Percentiles rank a stretch among this genome's conserved stretches.
These are phyloP conservation scores for Neotoma lepida DNA, from an alignment of 2,113 vertebrate genomes.

Conservation along the genomic window DNA sequence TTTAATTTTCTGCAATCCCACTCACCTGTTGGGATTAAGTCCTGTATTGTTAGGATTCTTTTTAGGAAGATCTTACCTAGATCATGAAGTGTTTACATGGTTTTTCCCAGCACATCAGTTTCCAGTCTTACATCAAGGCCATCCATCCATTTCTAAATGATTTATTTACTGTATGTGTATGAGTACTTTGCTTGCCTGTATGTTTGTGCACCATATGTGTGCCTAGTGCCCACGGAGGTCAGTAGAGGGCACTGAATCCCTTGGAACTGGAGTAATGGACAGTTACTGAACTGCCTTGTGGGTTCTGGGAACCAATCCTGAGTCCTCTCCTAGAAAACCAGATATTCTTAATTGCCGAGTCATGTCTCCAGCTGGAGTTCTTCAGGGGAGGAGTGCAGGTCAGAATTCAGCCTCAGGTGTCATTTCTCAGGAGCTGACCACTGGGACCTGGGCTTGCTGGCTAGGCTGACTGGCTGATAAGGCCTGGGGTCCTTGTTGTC, in stretches of 20 bases:
- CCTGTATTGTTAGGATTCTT: background rate
- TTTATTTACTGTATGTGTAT: background rate
- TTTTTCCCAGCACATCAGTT: background rate
- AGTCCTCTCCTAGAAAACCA: background rate
- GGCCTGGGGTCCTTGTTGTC: background rate
- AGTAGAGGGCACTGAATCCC: background rate
- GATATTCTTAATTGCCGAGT: background rate
- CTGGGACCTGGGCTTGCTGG: background rate
- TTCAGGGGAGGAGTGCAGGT: background rate
- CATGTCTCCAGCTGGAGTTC: background rate
- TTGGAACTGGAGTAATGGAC: background rate
- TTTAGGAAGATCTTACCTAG: background rate
- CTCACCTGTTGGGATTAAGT: background rate
- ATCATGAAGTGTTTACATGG: background rate
- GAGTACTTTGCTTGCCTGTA: background rate
- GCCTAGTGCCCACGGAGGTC: background rate
- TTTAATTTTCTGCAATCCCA: background rate
- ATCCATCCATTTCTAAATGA: background rate
- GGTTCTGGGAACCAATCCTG: background rate
- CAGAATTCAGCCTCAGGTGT: background rate
- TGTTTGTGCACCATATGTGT: background rate
- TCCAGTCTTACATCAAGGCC: background rate
- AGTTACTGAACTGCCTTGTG: background rate
- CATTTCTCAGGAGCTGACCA: background rate
- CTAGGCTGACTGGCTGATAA: background rate